phyloP scores from a whole-genome alignment of 2,113 vertebrate genomes.

The Mesitornis unicolor region DNA sequence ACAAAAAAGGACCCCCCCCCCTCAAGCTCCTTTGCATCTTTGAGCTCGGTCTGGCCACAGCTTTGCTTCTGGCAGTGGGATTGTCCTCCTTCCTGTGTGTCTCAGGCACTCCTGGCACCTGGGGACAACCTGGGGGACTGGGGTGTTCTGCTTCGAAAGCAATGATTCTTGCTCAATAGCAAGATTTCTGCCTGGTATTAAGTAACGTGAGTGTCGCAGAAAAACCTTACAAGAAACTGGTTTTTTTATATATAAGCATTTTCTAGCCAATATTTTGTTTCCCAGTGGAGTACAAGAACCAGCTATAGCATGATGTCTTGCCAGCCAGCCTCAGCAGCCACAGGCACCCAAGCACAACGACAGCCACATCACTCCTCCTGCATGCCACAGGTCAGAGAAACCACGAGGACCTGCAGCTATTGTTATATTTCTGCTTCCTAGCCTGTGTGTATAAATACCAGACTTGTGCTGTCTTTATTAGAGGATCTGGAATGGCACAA shows the following conservation, averaged over 20 bases:
- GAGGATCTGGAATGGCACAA: background rate
- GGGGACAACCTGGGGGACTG: background rate
- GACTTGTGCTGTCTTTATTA: background rate
- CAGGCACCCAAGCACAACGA: background rate
- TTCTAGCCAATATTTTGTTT: background rate
- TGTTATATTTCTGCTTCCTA: background rate
- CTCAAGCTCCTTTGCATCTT: background rate
- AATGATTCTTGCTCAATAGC: background rate
- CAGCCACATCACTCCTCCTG: background rate
- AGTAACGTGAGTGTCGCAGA: background rate
- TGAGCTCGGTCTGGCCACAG: background rate
- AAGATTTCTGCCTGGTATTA: background rate
- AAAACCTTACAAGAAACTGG: background rate
- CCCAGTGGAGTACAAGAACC: background rate
- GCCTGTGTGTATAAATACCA: background rate
- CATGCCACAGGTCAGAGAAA: background rate
- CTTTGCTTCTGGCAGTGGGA: background rate
- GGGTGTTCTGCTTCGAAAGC: background rate
- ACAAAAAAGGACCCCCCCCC: background rate
- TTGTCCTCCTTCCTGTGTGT: background rate
- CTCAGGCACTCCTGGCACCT: no score
- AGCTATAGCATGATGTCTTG: background rate
- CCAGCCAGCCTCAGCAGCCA: background rate
- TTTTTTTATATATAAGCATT: background rate
- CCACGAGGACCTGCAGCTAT: background rate